Evolutionary conservation across 2,888 invertebrate genomes (phyloP), one percentile per base, ranked within the genome.

Genomic region (Amiota mariae): DNA sequence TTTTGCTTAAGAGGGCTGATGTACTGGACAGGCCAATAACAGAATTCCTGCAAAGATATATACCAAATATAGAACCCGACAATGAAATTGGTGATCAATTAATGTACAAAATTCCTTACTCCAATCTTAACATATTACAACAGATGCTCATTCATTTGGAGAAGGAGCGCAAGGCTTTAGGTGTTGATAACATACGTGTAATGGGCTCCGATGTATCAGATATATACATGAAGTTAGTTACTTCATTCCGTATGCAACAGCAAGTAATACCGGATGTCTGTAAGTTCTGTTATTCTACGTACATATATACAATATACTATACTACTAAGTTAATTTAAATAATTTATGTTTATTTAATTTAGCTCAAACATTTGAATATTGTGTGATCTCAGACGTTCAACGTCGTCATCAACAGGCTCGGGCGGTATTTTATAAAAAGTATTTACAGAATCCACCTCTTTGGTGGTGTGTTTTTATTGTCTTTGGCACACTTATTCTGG

Each of bases 401-500:
- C 66, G 85, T 10, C 72, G 70, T 12, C 72, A 56, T 3, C 82
- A 85, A 59, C 87, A 87, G 61, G 78, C 83, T 11, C 76, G 82
- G 0, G 87, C 87, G 10, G 85, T 87, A 82, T 72, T 87, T 48
- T 85, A 81, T 20, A 87, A 87, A 57, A 87, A 85, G 36, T 76
- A 86, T 75, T 77, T 87, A 13, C 79, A 85, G 51, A 78, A 84
- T 70, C 85, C 86, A 0, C 86, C 87, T 0, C 85, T 80, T 75
- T 68, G 82, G 0, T 85, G 87, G 80, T 85, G 87, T 3, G 61
- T 87, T 4, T 73, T 85, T 6, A 84, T 85, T 81, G 80, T 87
- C 46, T 76, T 84, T 92, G 93, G 92, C 94, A 94, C 91, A 12
- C 76, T 84, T 8, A 20, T 87, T n/a, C 68, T 86, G 20, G 79